These are phyloP conservation scores for Hydropsyche betteni DNA, from an alignment of 2,888 invertebrate genomes.

Conservation along the genomic window DNA sequence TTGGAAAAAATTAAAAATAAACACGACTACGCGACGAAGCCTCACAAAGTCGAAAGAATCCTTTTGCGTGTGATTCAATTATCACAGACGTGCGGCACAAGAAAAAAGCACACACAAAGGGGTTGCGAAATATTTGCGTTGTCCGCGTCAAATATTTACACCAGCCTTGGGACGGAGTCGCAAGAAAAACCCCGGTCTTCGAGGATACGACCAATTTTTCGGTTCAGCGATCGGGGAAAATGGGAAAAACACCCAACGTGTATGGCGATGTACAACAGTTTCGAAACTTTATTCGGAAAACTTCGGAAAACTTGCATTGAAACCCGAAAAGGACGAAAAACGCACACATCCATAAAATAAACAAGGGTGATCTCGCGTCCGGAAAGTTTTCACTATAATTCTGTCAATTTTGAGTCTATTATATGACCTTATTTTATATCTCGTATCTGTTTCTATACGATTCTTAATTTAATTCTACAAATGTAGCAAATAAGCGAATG, in stretches of 20 bases:
- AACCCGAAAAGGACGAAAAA: not conserved
- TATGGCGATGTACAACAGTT: not conserved
- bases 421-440: no score
- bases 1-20: no score
- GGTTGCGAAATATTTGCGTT: slow-evolving; percentile 4
- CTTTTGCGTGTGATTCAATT: no score
- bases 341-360: not conserved
- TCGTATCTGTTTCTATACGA: no score
- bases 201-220: slow-evolving; percentile 15
- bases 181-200: not conserved
- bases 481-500: no score
- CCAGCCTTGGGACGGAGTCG: not conserved
- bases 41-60: no score
- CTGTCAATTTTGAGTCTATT: no score
- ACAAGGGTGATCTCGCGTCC: not conserved
- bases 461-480: no score
- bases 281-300: not conserved
- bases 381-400: not conserved
- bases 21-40: no score
- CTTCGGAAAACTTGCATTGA: slow-evolving; percentile 2
- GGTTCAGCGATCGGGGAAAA: slow-evolving; percentile 1
- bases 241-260: not conserved
- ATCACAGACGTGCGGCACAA: no score
- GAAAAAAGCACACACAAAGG: no score
- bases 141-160: slow-evolving; percentile 18